Conservation (phyloP, 2,888 invertebrate species). For the Cabera pusaria region DNA sequence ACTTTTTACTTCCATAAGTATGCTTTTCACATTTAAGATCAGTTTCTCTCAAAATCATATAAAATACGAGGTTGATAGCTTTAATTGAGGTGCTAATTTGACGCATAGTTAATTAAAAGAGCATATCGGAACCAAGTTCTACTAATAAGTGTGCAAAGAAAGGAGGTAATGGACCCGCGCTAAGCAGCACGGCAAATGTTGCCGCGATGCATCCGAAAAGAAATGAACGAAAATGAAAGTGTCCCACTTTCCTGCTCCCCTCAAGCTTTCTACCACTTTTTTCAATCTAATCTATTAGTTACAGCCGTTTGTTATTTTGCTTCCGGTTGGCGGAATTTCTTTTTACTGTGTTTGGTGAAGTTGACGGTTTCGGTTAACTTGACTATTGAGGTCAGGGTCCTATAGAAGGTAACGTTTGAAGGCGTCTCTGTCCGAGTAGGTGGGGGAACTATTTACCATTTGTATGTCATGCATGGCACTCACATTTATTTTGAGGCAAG, state of each 20-base stretch:
- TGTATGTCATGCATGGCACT: constrained; percentile 19
- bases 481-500: constrained; percentile 15
- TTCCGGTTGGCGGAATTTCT: constrained; percentile 50
- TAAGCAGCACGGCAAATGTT: constrained; percentile 69
- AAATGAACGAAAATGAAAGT: constrained; percentile 83
- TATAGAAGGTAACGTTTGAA: constrained; percentile 16
- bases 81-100: constrained; percentile 18
- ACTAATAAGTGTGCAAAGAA: constrained; percentile 60
- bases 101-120: constrained; percentile 31
- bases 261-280: constrained; percentile 73
- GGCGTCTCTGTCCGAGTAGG: constrained; percentile 6
- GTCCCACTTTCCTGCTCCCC: constrained; percentile 67
- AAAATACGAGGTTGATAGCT: too few relatives aligned
- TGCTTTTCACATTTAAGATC: too few relatives aligned
- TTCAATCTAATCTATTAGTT: constrained; percentile 71
- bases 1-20: too few relatives aligned
- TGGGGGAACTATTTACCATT: constrained; percentile 10
- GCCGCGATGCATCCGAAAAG: constrained; percentile 73
- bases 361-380: constrained; percentile 20
- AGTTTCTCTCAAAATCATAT: too few relatives aligned
- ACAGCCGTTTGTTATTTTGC: constrained; percentile 54
- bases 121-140: constrained; percentile 43
- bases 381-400: constrained; percentile 21
- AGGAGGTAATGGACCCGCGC: constrained; percentile 69
- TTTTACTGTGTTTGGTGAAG: constrained; percentile 34